Conservation (phyloP, 2,113 vertebrate genomes). For the Saccopteryx leptura region DNA sequence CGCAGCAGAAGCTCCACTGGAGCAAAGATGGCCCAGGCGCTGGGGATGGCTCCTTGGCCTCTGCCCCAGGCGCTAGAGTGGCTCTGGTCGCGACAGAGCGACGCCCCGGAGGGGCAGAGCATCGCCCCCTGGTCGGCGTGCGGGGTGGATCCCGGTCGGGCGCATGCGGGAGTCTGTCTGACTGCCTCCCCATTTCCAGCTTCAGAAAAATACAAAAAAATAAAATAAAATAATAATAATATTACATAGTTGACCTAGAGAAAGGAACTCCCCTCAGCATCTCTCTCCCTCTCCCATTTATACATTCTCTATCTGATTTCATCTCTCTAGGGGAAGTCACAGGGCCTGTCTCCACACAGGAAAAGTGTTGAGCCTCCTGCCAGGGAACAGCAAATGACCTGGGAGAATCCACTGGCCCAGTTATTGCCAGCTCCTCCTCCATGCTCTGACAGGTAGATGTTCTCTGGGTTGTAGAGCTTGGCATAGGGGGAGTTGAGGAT, state of each 20-base stretch:
- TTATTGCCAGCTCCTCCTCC: slow-evolving; percentile 98
- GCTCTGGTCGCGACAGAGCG: no score
- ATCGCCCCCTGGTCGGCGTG: no score
- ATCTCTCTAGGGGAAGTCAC: neutral
- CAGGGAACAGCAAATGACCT: slow-evolving; percentile 90
- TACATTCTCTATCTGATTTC: neutral
- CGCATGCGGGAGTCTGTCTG: no score
- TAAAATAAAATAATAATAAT: neutral
- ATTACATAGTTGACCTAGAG: neutral
- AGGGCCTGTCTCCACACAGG: neutral
- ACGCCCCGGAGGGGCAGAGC: no score
- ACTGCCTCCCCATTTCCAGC: no score
- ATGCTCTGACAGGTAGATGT: slow-evolving; percentile 98
- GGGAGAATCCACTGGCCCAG: slow-evolving; percentile 98
- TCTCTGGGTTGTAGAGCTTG: slow-evolving; percentile 98
- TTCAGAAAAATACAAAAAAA: no score
- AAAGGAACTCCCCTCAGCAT: neutral
- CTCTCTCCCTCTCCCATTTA: neutral
- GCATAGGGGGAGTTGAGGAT: slow-evolving; percentile 98
- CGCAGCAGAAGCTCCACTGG: no score
- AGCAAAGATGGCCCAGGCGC: no score
- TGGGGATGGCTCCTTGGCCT: no score
- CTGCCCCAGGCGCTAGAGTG: no score
- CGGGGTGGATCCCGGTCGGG: no score
- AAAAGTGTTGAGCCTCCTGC: slow-evolving; percentile 81